These are phyloP conservation scores for Tetramorium parvispinum DNA, from an alignment of 1,140 invertebrate genomes.

Conservation along the genomic window DNA sequence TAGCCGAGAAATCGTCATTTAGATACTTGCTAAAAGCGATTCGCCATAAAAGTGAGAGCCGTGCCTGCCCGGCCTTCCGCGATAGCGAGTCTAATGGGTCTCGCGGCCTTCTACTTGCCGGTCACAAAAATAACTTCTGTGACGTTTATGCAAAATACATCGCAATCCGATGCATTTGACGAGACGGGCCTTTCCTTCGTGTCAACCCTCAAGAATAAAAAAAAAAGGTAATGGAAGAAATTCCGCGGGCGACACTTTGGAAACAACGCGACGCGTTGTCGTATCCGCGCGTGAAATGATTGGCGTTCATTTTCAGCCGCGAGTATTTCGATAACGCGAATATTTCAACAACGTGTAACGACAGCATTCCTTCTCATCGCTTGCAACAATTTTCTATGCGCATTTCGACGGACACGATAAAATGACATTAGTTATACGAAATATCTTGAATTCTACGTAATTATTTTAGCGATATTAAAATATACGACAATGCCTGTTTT, in stretches of 20 bases:
- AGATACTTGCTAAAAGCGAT: constrained; percentile 84
- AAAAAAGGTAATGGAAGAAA: constrained; percentile 17
- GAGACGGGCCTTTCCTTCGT: constrained; percentile 24
- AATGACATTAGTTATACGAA: not conserved
- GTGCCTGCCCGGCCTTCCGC: constrained; percentile 53
- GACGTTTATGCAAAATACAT: constrained; percentile 66
- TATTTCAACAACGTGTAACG: constrained; percentile 26
- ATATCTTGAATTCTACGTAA: not conserved
- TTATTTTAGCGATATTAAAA: not conserved
- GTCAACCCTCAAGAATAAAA: constrained; percentile 15
- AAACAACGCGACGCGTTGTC: not conserved
- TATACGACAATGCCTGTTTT: not conserved
- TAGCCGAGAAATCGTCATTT: constrained; percentile 81
- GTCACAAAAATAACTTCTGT: constrained; percentile 53
- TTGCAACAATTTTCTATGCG: not conserved
- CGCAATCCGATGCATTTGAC: not conserved
- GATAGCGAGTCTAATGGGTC: constrained; percentile 80
- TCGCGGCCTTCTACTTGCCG: constrained; percentile 6
- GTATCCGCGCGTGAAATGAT: constrained; percentile 11
- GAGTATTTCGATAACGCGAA: constrained; percentile 30
- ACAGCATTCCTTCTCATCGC: constrained; percentile 11
- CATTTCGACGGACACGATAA: not conserved
- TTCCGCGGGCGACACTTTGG: not conserved
- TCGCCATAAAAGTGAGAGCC: constrained; percentile 82
- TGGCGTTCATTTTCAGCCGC: constrained; percentile 21